Base-by-base conservation (phyloP, 2,113 vertebrate genomes). In the Pygoscelis antarcticus region DNA sequence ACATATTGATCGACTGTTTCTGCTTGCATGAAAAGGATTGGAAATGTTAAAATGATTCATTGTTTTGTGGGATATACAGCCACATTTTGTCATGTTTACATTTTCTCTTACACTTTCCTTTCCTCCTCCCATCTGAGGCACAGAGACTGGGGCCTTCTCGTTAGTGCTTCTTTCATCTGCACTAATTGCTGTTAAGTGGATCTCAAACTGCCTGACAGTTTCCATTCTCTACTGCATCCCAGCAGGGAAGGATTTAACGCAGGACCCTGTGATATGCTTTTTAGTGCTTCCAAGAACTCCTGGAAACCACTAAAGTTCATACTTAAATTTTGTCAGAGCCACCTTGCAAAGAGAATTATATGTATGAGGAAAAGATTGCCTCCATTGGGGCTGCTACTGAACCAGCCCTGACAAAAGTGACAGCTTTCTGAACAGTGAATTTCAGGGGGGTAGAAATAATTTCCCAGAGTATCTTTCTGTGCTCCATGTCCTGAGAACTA, bases 201-300 rank as follows among this genome's bases (percentile, higher is more conserved):
- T 94, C 91, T 96, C 93, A 91, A 95, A 97, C 81, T 97, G 91
- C 83, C 89, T 93, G 92, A 92, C 81, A 84, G 92, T 94, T 97
- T 96, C 94, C 20, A 27, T 92, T 96, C 91, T 93, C 61, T 84
- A 16, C 90, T 82, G 93, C 93, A 93, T 72, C 86, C 89, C 91
- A 92, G 96, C 89, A 96, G 95, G 94, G 74, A 94, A 89, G 70
- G 72, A 92, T 91, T 96, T 93, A 95, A 96, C 10, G 42, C 93
- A 87, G 95, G 93, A 92, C 94, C 77, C 74, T 95, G 89, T 84
- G 89, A 95, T 89, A 89, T 1, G 65, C 86, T 86, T 96, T 87
- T 92, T 95, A 92, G 87, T 61, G 91, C 85, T 80, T 94, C 66
- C 70, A 87, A 85, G 87, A 96, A 83, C 95, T 94, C 94, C 86